A percentile compares a stretch with the other conserved stretches of the same genome.
These are phyloP conservation scores for Nyctibius bracteatus DNA, from an alignment of 2,113 vertebrate genomes.

Conservation along the genomic window DNA sequence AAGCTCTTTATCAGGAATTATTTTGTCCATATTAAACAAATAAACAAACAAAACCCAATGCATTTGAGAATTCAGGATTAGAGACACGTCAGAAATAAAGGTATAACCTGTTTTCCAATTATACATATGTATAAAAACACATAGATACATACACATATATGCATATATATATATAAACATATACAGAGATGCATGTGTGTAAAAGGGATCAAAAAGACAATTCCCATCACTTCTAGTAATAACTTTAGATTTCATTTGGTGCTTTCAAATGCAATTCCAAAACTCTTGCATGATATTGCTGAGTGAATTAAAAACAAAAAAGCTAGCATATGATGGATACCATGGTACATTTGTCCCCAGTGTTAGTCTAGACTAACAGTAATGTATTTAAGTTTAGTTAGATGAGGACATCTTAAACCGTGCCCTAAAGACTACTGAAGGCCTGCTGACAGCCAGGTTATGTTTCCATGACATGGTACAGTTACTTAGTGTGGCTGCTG, in stretches of 20 bases:
- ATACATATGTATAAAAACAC: background rate
- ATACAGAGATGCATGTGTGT: rapidly evolving
- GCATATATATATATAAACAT: too few species aligned
- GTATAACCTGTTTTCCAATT: background rate
- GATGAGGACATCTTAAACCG: background rate
- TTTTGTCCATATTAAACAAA: background rate
- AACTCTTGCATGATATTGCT: background rate
- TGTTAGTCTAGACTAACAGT: background rate
- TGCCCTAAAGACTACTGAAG: background rate
- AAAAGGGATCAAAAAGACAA: background rate
- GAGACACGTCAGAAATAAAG: background rate
- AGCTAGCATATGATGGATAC: background rate
- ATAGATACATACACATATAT: background rate
- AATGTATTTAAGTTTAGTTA: background rate
- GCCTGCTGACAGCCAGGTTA: background rate
- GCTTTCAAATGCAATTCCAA: background rate
- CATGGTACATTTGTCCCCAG: background rate
- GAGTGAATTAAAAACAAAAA: background rate
- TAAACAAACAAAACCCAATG: background rate
- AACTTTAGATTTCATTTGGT: background rate
- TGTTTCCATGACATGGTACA: background rate
- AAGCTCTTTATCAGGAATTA: constrained; percentile 11
- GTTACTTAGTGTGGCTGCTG: background rate
- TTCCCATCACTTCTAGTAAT: background rate
- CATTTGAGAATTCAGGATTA: background rate